Percentiles rank a stretch among this genome's conserved stretches.
These are phyloP conservation scores for Varanus salvator DNA, from an alignment of 2,113 vertebrate species.

Conservation along the genomic window DNA sequence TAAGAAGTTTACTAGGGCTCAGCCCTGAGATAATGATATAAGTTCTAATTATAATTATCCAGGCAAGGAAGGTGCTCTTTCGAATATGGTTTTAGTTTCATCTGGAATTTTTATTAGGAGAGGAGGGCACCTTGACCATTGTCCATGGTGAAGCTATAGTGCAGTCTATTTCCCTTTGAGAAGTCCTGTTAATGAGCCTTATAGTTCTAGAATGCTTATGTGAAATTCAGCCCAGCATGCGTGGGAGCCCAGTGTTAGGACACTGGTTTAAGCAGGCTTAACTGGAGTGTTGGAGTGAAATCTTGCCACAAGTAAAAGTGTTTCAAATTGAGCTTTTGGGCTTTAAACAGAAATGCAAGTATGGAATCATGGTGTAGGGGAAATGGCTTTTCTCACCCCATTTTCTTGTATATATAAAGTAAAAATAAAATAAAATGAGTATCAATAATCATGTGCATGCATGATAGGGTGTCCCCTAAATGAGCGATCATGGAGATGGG, in stretches of 20 bases:
- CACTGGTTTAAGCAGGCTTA: neutral
- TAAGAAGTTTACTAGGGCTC: conserved; percentile 16
- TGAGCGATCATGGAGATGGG: no score
- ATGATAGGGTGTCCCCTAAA: no score
- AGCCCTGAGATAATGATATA: neutral
- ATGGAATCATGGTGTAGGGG: no score
- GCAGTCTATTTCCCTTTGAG: neutral
- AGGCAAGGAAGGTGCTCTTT: neutral
- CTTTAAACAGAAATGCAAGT: neutral
- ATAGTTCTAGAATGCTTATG: neutral
- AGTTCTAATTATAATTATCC: conserved; percentile 12
- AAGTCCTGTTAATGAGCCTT: neutral
- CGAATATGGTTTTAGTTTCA: neutral
- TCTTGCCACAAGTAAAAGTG: neutral
- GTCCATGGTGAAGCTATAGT: neutral
- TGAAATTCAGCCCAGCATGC: neutral
- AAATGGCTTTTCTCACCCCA: no score
- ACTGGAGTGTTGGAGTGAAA: neutral
- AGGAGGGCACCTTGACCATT: neutral
- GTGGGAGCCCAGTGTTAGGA: neutral
- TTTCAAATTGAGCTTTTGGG: neutral
- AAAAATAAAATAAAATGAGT: no score
- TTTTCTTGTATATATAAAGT: no score
- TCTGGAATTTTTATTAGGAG: neutral
- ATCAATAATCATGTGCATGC: no score